Evolutionary conservation across 2,113 vertebrate species (phyloP).

Genomic region (Propithecus coquereli): DNA sequence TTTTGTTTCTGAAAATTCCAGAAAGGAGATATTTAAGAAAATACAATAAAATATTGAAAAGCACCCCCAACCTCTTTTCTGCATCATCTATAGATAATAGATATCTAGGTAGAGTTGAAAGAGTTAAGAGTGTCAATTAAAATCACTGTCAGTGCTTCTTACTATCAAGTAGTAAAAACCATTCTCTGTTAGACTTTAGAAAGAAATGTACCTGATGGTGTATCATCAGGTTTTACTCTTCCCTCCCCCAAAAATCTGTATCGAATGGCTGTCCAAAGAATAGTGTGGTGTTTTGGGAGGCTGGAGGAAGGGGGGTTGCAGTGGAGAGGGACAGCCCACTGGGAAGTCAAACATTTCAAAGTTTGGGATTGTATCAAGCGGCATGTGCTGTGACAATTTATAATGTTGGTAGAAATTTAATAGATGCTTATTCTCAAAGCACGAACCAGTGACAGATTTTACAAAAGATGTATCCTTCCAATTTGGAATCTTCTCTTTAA

Average conservation of each 20-base stretch:
- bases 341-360: conserved; percentile 9
- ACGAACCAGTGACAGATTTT: conserved; percentile 51
- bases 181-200: not conserved
- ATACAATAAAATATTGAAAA: conserved; percentile 91
- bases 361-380: conserved; percentile 51
- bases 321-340: not conserved
- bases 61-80: conserved; percentile 76
- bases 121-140: conserved; percentile 14
- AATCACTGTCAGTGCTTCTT: not conserved
- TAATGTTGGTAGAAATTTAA: conserved; percentile 69
- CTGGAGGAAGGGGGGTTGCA: not conserved
- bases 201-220: conserved; percentile 13
- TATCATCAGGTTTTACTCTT: conserved; percentile 25
- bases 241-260: conserved; percentile 19
- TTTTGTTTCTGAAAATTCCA: conserved; percentile 93
- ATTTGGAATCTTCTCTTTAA: conserved; percentile 50
- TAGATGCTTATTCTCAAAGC: conserved; percentile 71
- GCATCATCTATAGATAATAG: conserved; percentile 56
- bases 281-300: not conserved
- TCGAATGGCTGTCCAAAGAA: not conserved
- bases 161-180: conserved; percentile 35
- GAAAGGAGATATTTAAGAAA: conserved; percentile 96
- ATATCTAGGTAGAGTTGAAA: not conserved
- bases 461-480: conserved; percentile 64
- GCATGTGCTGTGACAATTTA: conserved; percentile 55